Conservation (phyloP, 1,140 invertebrate species). For the Aphidius ervi region DNA sequence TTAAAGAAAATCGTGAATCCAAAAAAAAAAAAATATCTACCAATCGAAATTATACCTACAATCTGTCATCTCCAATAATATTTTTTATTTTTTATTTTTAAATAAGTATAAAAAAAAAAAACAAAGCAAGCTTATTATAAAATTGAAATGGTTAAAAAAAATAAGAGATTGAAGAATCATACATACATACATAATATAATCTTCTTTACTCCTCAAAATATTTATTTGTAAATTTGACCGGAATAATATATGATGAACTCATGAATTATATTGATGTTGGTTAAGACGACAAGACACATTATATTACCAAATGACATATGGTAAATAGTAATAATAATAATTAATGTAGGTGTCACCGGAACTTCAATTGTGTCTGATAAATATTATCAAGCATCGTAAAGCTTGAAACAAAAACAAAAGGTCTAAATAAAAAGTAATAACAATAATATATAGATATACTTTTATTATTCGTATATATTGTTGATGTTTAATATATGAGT, state of each 20-base stretch:
- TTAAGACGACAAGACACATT: neutral
- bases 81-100: neutral
- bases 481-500: slow-evolving; percentile 23
- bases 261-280: neutral
- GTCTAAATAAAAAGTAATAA: no score
- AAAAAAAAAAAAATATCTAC: no score
- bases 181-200: no score
- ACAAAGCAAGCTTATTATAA: neutral
- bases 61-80: no score
- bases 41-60: no score
- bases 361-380: slow-evolving; percentile 47
- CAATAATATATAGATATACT: no score
- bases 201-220: neutral
- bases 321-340: slow-evolving; percentile 1
- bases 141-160: no score
- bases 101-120: neutral
- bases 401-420: slow-evolving; percentile 15
- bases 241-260: no score
- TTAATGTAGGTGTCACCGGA: slow-evolving; percentile 40
- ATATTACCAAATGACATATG: slow-evolving; percentile 7
- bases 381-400: slow-evolving; percentile 43
- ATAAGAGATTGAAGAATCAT: no score
- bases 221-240: no score
- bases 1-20: no score
- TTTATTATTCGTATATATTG: no score